phyloP scores from a whole-genome alignment of 2,113 vertebrate genomes.

The Mobula hypostoma region DNA sequence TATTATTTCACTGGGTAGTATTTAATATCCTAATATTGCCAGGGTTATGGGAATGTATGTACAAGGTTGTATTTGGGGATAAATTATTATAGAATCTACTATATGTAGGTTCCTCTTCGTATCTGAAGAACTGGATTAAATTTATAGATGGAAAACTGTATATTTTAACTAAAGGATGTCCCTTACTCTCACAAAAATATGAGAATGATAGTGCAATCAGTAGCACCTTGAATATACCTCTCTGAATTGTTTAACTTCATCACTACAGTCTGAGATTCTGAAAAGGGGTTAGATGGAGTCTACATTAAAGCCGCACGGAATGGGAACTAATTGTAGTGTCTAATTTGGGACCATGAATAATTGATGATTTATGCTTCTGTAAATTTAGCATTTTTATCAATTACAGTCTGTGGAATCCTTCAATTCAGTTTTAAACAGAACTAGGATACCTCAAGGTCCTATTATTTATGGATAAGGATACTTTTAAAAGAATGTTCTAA shows the following conservation, averaged over 20 bases:
- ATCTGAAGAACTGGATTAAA: conserved; percentile 9
- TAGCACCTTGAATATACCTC: neutral
- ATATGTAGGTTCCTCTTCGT: neutral
- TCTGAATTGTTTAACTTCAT: neutral
- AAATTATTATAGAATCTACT: neutral
- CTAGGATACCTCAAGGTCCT: conserved; percentile 21
- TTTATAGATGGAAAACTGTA: neutral
- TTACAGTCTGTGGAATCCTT: conserved; percentile 16
- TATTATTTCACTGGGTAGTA: neutral
- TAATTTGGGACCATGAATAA: neutral
- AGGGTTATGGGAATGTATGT: neutral
- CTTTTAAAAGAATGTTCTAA: neutral
- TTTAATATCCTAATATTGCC: neutral
- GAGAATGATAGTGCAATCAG: neutral
- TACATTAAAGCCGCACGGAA: neutral
- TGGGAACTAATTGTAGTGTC: neutral
- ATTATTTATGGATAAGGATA: neutral
- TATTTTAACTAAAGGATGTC: neutral
- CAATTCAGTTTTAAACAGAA: conserved; percentile 16
- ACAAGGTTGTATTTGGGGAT: conserved; percentile 2
- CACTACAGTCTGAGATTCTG: neutral
- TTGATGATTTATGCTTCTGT: conserved; percentile 5
- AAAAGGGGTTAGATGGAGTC: neutral
- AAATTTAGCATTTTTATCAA: conserved; percentile 1
- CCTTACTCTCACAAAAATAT: conserved; percentile 8